Percentiles rank a stretch among this genome's conserved stretches.
These are phyloP conservation scores for Podarcis muralis DNA, from an alignment of 2,113 vertebrate genomes.

Conservation along the genomic window DNA sequence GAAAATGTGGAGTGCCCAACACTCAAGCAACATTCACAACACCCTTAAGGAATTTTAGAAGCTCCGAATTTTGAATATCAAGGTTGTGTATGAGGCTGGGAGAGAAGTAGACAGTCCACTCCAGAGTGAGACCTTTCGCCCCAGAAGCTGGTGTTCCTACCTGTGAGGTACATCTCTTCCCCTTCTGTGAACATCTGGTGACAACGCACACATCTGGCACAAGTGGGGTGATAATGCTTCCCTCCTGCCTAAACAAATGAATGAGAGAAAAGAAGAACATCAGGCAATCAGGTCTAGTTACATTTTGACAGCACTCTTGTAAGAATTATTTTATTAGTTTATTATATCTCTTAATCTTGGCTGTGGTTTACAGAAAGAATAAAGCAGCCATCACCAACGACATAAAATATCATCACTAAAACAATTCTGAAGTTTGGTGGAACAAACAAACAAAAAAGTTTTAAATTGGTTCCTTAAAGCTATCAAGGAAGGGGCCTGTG, in stretches of 20 bases:
- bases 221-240: conserved; percentile 96
- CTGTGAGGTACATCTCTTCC: conserved; percentile 99
- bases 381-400: neutral
- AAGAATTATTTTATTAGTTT: neutral
- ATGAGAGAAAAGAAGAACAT: neutral
- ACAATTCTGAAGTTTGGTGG: neutral
- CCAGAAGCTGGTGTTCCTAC: conserved; percentile 65
- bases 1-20: neutral
- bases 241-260: conserved; percentile 85
- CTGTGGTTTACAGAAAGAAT: neutral
- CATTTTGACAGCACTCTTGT: neutral
- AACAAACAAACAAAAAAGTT: neutral
- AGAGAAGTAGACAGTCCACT: neutral
- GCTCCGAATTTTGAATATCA: rapidly evolving
- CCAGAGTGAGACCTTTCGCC: neutral
- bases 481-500: neutral
- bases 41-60: neutral
- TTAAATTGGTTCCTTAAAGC: neutral
- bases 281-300: neutral
- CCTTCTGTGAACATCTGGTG: conserved; percentile 98
- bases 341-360: neutral
- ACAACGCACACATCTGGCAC: conserved; percentile 94
- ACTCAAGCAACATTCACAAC: neutral
- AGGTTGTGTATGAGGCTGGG: rapidly evolving
- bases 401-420: neutral